phyloP scores from a whole-genome alignment of 2,888 invertebrate species.

The Leucophenga maculata region DNA sequence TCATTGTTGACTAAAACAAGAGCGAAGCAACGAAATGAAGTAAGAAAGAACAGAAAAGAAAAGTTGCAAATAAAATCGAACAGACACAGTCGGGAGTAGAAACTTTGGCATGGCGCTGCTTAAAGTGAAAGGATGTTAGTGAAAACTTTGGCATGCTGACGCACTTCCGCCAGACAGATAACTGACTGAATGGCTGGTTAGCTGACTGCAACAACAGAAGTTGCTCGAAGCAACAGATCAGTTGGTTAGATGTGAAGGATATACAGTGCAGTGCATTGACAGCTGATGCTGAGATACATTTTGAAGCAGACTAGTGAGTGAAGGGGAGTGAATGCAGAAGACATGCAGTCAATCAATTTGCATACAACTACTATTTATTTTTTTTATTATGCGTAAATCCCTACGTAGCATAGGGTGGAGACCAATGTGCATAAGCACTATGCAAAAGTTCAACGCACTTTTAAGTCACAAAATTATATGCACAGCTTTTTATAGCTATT shows the following conservation, averaged over 20 bases:
- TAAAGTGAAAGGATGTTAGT: constrained; percentile 16
- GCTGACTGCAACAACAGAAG: constrained; percentile 17
- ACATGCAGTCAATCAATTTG: not conserved
- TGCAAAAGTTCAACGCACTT: constrained; percentile 27
- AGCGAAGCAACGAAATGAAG: not conserved
- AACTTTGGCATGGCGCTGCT: not conserved
- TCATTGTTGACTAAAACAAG: constrained; percentile 54
- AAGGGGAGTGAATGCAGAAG: not conserved
- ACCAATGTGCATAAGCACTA: constrained; percentile 45
- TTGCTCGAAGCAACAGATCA: not conserved
- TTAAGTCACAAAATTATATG: constrained; percentile 16
- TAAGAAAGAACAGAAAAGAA: constrained; percentile 42
- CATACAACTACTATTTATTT: too few species aligned
- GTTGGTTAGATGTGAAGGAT: too few species aligned
- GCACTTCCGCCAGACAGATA: constrained; percentile 3
- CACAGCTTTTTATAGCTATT: too few species aligned
- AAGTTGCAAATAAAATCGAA: constrained; percentile 46
- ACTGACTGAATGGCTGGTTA: too few species aligned
- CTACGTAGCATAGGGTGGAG: not conserved
- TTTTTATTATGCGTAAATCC: too few species aligned
- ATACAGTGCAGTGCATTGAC: constrained; percentile 11
- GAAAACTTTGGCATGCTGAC: constrained; percentile 14
- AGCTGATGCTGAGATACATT: not conserved
- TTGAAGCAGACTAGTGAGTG: too few species aligned
- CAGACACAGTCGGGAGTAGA: constrained; percentile 18